Evolutionary conservation across 1,140 invertebrate species (phyloP).

Genomic region (Anoplophora glabripennis): DNA sequence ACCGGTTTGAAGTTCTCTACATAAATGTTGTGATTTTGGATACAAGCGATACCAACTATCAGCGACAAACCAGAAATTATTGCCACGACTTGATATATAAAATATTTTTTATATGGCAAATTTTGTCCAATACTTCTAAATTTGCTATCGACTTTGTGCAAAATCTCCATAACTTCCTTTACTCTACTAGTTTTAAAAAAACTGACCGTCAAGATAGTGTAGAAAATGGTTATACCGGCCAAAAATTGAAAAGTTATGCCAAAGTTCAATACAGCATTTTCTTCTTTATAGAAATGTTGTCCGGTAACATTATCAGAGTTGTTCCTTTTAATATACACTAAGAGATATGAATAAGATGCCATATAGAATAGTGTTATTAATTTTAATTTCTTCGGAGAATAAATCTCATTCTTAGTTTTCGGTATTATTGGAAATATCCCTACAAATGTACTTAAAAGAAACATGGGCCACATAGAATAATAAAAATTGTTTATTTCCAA

Average conservation of each 20-base stretch:
- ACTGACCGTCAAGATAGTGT: constrained; percentile 15
- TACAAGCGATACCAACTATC: too few relatives aligned
- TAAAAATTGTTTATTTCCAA: constrained; percentile 1
- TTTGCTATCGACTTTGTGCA: constrained; percentile 7
- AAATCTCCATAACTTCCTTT: constrained; percentile 9
- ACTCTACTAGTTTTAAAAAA: constrained; percentile 11
- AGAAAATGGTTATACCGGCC: neutral
- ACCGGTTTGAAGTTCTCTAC: too few relatives aligned
- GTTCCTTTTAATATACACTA: constrained; percentile 14
- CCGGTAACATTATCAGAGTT: too few relatives aligned
- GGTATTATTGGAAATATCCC: constrained; percentile 17
- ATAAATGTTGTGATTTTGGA: too few relatives aligned
- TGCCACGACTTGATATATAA: too few relatives aligned
- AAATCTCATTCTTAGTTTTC: constrained; percentile 4
- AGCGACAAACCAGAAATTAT: too few relatives aligned
- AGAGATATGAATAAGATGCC: constrained; percentile 4
- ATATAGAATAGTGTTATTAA: constrained; percentile 16
- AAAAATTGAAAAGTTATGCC: too few relatives aligned
- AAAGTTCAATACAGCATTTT: too few relatives aligned
- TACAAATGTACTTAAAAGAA: constrained; percentile 10
- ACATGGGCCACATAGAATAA: constrained; percentile 3
- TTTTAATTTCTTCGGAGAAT: constrained; percentile 12
- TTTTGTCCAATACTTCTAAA: too few relatives aligned
- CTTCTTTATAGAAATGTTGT: too few relatives aligned
- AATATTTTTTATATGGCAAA: too few relatives aligned